Evolutionary conservation across 2,113 vertebrate genomes (phyloP).

Genomic region (Spea bombifrons): DNA sequence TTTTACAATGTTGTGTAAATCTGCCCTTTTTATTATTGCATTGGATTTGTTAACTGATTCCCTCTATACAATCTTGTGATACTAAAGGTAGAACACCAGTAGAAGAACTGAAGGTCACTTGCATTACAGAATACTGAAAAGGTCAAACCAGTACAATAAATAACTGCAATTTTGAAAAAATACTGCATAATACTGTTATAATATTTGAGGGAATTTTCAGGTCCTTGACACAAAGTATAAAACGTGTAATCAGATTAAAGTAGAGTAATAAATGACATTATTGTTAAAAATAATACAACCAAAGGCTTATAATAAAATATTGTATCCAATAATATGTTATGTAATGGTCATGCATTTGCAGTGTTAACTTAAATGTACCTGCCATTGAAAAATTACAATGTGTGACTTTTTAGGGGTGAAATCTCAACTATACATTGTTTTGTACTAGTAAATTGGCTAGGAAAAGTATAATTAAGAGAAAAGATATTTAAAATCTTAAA

Average conservation of each 20-base stretch:
- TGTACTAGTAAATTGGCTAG: no score
- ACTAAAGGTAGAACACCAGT: conserved; percentile 25
- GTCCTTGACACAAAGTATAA: conserved; percentile 29
- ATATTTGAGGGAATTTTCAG: conserved; percentile 37
- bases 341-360: no score
- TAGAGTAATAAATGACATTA: not conserved
- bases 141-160: conserved; percentile 38
- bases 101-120: conserved; percentile 41
- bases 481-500: no score
- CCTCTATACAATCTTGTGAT: conserved; percentile 18
- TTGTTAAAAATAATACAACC: not conserved
- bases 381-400: no score
- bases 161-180: conserved; percentile 35
- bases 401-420: no score
- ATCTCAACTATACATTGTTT: no score
- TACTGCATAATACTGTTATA: conserved; percentile 34
- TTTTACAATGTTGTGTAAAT: conserved; percentile 42
- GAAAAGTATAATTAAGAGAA: no score
- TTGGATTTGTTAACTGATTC: conserved; percentile 40
- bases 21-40: conserved; percentile 38
- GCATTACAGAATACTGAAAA: conserved; percentile 39
- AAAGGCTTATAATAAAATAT: no score
- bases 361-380: no score
- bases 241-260: conserved; percentile 13
- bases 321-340: no score